A percentile compares a stretch with the other conserved stretches of the same genome.
Conservation (phyloP, 1,140 invertebrate genomes). For the Bombus confusus region DNA sequence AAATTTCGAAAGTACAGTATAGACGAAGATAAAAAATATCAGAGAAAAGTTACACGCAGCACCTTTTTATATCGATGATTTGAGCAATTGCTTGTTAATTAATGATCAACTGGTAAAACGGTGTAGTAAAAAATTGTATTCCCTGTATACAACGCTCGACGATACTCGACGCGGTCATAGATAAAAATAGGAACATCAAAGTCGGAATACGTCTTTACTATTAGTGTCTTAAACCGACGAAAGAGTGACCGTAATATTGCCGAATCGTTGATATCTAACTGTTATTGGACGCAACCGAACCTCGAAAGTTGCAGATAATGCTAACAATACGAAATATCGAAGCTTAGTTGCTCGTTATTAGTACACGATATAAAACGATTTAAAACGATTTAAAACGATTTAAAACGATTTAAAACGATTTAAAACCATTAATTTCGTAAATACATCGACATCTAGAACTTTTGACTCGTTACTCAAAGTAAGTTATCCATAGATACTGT, state of each 20-base stretch:
- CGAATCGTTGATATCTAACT: neutral
- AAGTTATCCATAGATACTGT: neutral
- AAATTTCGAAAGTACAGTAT: no score
- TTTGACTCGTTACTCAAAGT: rapidly evolving
- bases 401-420: no score
- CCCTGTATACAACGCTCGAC: neutral
- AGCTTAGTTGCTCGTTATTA: no score
- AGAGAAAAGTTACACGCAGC: no score
- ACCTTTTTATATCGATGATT: no score
- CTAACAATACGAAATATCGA: neutral
- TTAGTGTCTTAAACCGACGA: neutral
- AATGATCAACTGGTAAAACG: neutral
- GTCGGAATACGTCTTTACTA: neutral
- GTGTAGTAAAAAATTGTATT: neutral
- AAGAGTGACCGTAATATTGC: neutral
- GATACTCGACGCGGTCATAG: neutral
- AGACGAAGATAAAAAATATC: no score
- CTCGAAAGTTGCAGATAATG: neutral
- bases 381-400: no score
- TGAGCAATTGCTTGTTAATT: no score
- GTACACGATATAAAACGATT: no score
- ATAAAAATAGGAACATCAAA: conserved; percentile 7
- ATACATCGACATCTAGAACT: no score
- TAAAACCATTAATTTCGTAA: neutral
- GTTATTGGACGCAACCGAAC: neutral